Base-by-base conservation (phyloP, 2,113 vertebrate species). In the Hippocampus abdominalis region DNA sequence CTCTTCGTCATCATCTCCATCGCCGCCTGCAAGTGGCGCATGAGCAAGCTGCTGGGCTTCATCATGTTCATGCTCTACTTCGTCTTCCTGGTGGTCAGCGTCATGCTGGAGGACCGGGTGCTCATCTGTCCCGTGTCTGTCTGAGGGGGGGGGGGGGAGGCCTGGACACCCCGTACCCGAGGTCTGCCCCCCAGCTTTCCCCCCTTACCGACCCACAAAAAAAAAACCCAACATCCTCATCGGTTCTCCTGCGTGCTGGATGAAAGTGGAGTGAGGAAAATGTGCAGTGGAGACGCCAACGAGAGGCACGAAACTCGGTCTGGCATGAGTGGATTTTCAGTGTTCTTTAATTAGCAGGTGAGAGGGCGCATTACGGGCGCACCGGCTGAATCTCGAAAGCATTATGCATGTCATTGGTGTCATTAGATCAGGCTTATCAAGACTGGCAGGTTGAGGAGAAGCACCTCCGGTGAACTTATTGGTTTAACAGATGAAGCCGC, bases 1-100 rank as follows among this genome's bases (percentile, higher is more conserved):
- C 91, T 98, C 65, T 98, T 98, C 56, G 96, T 98, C 87, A 96
- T 97, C 88, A 90, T 96, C 74, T 96, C 96, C 83, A 98, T 98
- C 13, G 96, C 95, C 40, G 91, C 93, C 84, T 98, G 96, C 94
- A 96, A 95, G 73, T 98, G 96, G 96, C 94, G 77, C 72, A 96
- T 98, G 96, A 98, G 97, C 93, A 98, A 98, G 89, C 80, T 95
- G 76, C 90, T 98, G 67, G 96, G 96, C 70, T 94, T 93, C 88
- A 94, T 93, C 87, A 98, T 98, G 96, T 98, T 98, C 64, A 92
- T 94, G 75, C 93, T 98, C 73, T 98, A 98, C 79, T 93, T 98
- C 10, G 91, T 94, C 82, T 98, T 98, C 92, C 92, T 98, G 85
- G 89, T 98, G 84, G 78, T 95, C 89, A 97, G 95, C n/a, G 94